A percentile compares a stretch with the other conserved stretches of the same genome.
Conservation (phyloP, 2,797 vertebrate species). For the Loris lydekkerianus region DNA sequence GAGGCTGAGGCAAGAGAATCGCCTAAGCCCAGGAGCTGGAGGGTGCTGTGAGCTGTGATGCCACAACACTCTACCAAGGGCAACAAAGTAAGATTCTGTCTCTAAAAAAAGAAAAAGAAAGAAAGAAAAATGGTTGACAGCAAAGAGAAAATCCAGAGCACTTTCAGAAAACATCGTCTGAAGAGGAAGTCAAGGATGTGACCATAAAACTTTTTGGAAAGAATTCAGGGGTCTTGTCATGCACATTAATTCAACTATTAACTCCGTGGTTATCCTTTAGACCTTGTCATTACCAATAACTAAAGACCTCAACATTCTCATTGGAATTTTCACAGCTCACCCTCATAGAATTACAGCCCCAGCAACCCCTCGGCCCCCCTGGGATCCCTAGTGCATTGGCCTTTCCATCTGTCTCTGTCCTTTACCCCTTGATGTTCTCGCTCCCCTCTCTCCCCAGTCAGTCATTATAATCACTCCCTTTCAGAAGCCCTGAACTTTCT, state of each 20-base stretch:
- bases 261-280: not conserved
- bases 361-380: not conserved
- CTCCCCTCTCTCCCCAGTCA: not conserved
- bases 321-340: not conserved
- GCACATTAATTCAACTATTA: not conserved
- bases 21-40: too few relatives aligned
- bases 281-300: not conserved
- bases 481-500: not conserved
- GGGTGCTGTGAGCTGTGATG: too few relatives aligned
- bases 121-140: not conserved
- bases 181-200: not conserved
- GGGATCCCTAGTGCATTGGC: not conserved
- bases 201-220: not conserved
- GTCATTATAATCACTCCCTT: not conserved
- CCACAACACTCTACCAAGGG: too few relatives aligned
- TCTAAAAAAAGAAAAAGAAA: not conserved
- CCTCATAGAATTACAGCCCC: not conserved
- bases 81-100: not conserved
- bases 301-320: not conserved
- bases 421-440: not conserved
- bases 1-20: too few relatives aligned
- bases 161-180: not conserved
- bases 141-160: not conserved
- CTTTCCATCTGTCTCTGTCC: not conserved
- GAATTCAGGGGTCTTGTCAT: not conserved